Percentiles rank a stretch among this genome's conserved stretches.
These are phyloP conservation scores for Percopsis omiscomaycus DNA, from an alignment of 2,797 vertebrate species.

Conservation along the genomic window DNA sequence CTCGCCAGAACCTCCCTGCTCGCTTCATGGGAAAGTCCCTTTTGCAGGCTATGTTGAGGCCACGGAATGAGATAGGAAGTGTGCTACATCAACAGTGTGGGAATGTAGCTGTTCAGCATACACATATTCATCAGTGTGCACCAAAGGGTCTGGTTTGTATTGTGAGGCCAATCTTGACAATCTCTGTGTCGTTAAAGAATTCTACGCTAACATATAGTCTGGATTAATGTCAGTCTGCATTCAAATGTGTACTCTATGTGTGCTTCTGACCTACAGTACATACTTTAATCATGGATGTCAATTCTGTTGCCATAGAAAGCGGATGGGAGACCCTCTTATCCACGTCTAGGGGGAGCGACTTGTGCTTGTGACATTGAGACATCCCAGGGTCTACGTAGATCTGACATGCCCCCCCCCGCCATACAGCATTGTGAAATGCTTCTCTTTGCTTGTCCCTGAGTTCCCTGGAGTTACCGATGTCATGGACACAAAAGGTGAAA, in stretches of 20 bases:
- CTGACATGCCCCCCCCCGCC: constrained; percentile 50
- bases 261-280: neutral
- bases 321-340: constrained; percentile 32
- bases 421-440: constrained; percentile 29
- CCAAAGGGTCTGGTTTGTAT: no score
- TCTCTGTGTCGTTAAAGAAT: no score
- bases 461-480: constrained; percentile 39
- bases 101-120: no score
- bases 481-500: constrained; percentile 32
- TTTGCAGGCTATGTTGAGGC: constrained; percentile 54
- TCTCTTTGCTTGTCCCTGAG: constrained; percentile 52
- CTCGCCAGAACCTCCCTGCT: constrained; percentile 62
- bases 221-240: neutral
- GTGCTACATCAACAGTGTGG: no score
- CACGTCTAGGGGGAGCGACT: constrained; percentile 50
- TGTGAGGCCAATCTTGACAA: no score
- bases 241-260: neutral
- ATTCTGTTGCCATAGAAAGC: constrained; percentile 43
- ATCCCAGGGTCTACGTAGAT: constrained; percentile 74
- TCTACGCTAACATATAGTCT: no score
- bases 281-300: constrained; percentile 25
- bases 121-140: no score
- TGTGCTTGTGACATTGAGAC: constrained; percentile 71
- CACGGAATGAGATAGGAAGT: constrained; percentile 46
- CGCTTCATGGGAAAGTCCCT: constrained; percentile 73